Evolutionary conservation across 1,140 invertebrate species (phyloP), one percentile per base, ranked within the genome.

Genomic region (Druon quercuslanigerum): DNA sequence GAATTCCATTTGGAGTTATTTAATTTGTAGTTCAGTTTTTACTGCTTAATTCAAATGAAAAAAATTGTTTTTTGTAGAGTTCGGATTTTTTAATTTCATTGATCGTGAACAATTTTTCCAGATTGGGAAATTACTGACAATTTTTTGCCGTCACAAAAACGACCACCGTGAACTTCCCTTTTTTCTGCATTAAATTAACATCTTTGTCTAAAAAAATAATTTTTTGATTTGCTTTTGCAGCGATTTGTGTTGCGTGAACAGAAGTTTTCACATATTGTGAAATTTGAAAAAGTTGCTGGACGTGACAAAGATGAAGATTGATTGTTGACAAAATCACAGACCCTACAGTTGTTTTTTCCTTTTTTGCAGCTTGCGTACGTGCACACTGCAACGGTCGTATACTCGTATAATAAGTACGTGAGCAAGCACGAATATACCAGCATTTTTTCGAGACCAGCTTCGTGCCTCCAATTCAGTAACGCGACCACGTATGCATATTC

Each of bases 401-500:
- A 66, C 5, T 13, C 14, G 60, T 66, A 66, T 66, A 66, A 66
- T 66, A 66, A 66, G 25, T 66, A 46, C 60, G 60, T 66, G 57
- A 60, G 57, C 57, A 60, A 25, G 25, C 60, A 66, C 60, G 60
- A 33, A 66, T 66, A 66, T 66, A 66, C 60, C 60, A 66, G 25
- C 60, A 66, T 66, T 66, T 66, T 40, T 66, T 33, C 9, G 9
- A 46, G 40, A 46, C 40, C 40, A 46, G 33, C 25, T 66, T 14
- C 20, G 60, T 66, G 60, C 60, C 14, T 66, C 57, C 60, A 66
- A 33, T 66, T 66, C 33, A 66, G 60, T 66, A 66, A 13, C 14
- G 60, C 60, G 60, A 66, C 46, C 60, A 66, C 60, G 60, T 66
- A 66, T 66, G 60, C 60, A 66, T 66, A 66, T 66, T 66, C 60